These are phyloP conservation scores for Bombus superbus DNA, from an alignment of 1,140 invertebrate genomes.

Conservation along the genomic window DNA sequence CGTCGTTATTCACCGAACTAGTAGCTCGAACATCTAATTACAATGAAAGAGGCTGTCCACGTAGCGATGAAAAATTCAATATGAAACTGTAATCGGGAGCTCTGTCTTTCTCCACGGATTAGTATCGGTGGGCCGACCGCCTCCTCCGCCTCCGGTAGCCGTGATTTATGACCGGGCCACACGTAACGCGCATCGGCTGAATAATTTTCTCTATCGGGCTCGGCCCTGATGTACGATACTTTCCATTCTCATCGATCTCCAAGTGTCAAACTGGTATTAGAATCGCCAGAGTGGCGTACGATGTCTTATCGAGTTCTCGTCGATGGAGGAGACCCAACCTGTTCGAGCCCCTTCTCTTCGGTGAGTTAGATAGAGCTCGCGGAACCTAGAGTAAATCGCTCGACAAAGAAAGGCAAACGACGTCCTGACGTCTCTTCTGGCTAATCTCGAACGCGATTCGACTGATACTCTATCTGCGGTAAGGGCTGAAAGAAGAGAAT, in stretches of 20 bases:
- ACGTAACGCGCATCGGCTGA: constrained; percentile 28
- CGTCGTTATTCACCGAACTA: constrained; percentile 61
- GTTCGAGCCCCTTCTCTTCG: neutral
- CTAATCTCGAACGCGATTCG: neutral
- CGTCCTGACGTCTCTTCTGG: neutral
- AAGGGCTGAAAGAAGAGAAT: neutral
- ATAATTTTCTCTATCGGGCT: constrained; percentile 61
- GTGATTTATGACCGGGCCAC: constrained; percentile 62
- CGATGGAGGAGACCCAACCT: neutral
- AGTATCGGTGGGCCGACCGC: neutral
- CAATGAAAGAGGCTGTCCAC: constrained; percentile 55
- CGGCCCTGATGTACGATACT: constrained; percentile 59
- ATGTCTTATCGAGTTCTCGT: constrained; percentile 44
- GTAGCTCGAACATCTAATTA: constrained; percentile 64
- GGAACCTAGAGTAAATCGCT: neutral
- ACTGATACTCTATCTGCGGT: neutral
- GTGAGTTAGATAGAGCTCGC: neutral
- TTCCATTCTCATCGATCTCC: constrained; percentile 68
- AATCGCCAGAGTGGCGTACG: constrained; percentile 51
- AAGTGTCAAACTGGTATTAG: constrained; percentile 67
- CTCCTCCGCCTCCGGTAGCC: constrained; percentile 6
- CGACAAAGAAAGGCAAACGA: constrained; percentile 1
- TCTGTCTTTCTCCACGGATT: constrained; percentile 29
- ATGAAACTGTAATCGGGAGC: constrained; percentile 39
- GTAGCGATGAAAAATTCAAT: constrained; percentile 62